A percentile compares a stretch with the other conserved stretches of the same genome.
phyloP scores from a whole-genome alignment of 2,888 invertebrate species.

The Himalopsyche kuldschensis region DNA sequence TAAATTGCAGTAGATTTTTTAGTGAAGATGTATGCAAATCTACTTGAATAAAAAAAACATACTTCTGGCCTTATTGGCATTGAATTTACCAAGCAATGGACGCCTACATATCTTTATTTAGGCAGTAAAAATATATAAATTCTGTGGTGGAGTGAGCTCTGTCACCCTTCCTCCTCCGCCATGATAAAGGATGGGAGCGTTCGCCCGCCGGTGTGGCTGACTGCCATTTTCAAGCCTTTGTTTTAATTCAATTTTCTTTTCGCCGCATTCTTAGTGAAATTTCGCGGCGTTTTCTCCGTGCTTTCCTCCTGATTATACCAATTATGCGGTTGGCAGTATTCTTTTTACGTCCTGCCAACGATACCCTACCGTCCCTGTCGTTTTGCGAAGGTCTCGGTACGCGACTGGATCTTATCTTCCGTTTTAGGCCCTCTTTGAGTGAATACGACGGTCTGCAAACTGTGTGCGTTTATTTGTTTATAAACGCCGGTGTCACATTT shows the following conservation, averaged over 20 bases:
- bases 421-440: not conserved
- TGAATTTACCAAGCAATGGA: not conserved
- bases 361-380: not conserved
- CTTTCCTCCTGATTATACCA: conserved; percentile 39
- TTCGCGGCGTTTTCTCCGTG: conserved; percentile 34
- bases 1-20: too few species aligned
- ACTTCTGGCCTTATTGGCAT: not conserved
- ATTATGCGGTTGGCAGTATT: conserved; percentile 38
- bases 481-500: too few species aligned
- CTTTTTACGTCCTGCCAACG: conserved; percentile 11
- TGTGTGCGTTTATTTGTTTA: not conserved
- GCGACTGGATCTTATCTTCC: not conserved
- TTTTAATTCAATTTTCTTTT: conserved; percentile 40
- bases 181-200: not conserved
- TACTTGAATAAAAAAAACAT: not conserved
- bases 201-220: conserved; percentile 11
- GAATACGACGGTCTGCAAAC: not conserved
- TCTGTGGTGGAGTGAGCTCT: not conserved
- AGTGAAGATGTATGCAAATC: too few species aligned
- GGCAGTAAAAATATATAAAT: conserved; percentile 17
- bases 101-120: conserved; percentile 11
- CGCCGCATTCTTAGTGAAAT: conserved; percentile 36
- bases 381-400: not conserved
- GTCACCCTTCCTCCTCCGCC: not conserved
- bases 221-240: conserved; percentile 35